Percentiles rank a stretch among this genome's conserved stretches.
Conservation (phyloP, 1,140 invertebrate species). For the Aphidius gifuensis region DNA sequence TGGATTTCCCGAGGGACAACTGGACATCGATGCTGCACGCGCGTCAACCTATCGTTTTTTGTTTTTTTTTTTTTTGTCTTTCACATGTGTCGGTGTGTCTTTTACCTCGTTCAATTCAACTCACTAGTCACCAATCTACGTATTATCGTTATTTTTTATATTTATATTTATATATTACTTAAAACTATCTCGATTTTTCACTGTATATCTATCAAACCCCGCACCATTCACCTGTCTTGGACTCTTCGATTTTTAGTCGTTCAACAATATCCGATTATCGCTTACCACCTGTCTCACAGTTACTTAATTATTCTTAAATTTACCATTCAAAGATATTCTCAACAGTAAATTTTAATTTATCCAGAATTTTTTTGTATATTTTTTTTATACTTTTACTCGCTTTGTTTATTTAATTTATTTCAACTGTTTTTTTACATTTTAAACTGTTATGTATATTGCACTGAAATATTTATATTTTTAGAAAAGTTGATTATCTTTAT, state of each 20-base stretch:
- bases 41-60: conserved; percentile 49
- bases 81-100: conserved; percentile 29
- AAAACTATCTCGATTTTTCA: neutral
- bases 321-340: too few species aligned
- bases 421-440: too few species aligned
- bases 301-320: conserved; percentile 12
- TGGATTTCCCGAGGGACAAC: conserved; percentile 54
- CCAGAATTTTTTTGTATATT: too few species aligned
- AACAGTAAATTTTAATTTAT: too few species aligned
- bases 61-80: conserved; percentile 44
- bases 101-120: conserved; percentile 3
- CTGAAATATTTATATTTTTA: too few species aligned
- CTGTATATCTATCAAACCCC: neutral
- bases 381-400: too few species aligned
- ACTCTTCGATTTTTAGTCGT: conserved; percentile 4
- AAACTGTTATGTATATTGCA: too few species aligned
- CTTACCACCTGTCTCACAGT: conserved; percentile 24
- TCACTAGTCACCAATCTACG: neutral
- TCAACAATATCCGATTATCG: conserved; percentile 27
- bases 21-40: conserved; percentile 51
- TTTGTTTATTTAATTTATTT: too few species aligned
- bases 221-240: conserved; percentile 24
- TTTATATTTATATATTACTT: neutral
- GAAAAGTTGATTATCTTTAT: too few species aligned
- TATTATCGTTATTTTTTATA: conserved; percentile 6